Conservation (phyloP, 1,140 invertebrate species). For the Bombus picipes region DNA sequence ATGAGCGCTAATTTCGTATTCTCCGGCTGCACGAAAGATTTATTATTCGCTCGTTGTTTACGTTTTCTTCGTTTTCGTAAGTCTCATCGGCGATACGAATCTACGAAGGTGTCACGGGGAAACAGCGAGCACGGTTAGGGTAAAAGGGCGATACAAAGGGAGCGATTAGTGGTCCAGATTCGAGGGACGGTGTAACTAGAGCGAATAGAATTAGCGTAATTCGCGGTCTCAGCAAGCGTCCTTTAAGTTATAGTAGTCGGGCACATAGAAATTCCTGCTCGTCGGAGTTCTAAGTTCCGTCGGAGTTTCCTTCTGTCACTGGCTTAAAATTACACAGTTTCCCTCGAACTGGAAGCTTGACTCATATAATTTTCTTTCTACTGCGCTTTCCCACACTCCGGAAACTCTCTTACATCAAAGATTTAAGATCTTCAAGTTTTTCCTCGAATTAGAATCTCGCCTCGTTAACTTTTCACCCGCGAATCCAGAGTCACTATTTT, state of each 20-base stretch:
- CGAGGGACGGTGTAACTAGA: not conserved
- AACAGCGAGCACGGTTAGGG: not conserved
- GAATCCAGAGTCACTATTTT: not conserved
- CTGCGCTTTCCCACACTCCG: not conserved
- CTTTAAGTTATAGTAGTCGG: not conserved
- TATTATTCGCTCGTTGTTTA: slow-evolving; percentile 7
- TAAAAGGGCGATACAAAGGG: not conserved
- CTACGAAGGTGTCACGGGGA: too few species aligned
- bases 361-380: slow-evolving; percentile 2
- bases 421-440: not conserved
- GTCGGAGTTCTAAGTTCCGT: not conserved
- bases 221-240: slow-evolving; percentile 18
- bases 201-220: not conserved
- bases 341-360: not conserved
- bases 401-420: not conserved
- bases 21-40: slow-evolving; percentile 2
- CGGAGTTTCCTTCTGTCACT: not conserved
- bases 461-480: not conserved
- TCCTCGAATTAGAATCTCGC: not conserved
- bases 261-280: not conserved
- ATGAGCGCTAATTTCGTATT: slow-evolving; percentile 32
- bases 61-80: not conserved
- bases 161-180: not conserved
- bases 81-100: not conserved
- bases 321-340: not conserved